These are phyloP conservation scores for Agonum fuliginosum DNA, from an alignment of 2,888 invertebrate species.

Conservation along the genomic window DNA sequence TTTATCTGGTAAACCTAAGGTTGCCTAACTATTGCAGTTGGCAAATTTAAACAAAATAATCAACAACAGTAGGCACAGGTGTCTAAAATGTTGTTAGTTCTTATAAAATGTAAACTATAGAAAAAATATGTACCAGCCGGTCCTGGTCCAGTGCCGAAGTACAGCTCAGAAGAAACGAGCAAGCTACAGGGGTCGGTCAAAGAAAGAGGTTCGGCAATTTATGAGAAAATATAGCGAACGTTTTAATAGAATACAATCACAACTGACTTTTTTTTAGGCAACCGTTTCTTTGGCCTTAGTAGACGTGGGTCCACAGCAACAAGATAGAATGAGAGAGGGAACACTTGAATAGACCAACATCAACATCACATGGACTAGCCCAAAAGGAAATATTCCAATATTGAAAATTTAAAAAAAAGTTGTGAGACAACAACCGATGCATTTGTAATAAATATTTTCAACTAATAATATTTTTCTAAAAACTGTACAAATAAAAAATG, in stretches of 20 bases:
- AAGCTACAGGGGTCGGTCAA: slow-evolving; percentile 58
- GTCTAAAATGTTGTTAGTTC: too few species aligned
- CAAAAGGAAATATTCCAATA: not conserved
- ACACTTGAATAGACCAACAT: slow-evolving; percentile 9
- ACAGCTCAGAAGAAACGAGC: slow-evolving; percentile 38
- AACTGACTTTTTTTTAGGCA: slow-evolving; percentile 26
- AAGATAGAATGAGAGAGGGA: not conserved
- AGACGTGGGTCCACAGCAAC: slow-evolving; percentile 3
- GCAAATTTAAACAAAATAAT: too few species aligned
- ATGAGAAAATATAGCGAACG: slow-evolving; percentile 62
- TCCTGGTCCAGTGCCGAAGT: slow-evolving; percentile 17
- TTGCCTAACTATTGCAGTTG: too few species aligned
- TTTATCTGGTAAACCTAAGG: too few species aligned
- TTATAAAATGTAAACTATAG: too few species aligned
- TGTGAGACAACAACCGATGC: not conserved
- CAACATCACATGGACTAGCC: not conserved
- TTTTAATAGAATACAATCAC: slow-evolving; percentile 62
- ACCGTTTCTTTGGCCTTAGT: slow-evolving; percentile 27
- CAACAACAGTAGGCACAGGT: too few species aligned
- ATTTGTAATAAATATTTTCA: slow-evolving; percentile 19
- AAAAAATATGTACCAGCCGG: too few species aligned
- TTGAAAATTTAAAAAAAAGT: not conserved
- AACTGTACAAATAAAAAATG: slow-evolving; percentile 35
- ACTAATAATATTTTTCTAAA: slow-evolving; percentile 36
- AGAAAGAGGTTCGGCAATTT: slow-evolving; percentile 62